Evolutionary conservation across 1,140 invertebrate genomes (phyloP), one percentile per base, ranked within the genome.

Genomic region (Drosophila punjabiensis): DNA sequence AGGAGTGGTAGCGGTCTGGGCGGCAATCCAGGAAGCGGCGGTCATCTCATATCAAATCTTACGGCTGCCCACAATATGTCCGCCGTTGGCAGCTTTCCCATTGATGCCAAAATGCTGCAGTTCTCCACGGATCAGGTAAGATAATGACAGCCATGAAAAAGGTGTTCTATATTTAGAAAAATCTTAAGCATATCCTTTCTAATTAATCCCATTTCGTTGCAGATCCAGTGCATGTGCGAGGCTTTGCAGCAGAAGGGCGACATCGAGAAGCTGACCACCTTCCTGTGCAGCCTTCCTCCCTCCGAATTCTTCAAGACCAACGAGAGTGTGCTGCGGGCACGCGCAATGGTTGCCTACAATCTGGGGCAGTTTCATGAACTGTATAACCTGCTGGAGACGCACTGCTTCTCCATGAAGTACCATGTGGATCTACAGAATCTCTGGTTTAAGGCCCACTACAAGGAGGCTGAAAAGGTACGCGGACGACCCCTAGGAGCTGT

Each of bases 361-460:
- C 95, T 96, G 52, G 96, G 96, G 2, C 96, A 96, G 33, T 97
- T 95, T 80, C 95, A 96, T 84, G 97, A 99, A 89, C 95, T 99
- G 1, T 99, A 99, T 94, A 95, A 95, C 50, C 97, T 99, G 67
- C 94, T 99, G 50, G 97, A 99, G 93, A 96, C 96, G n/a, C 97
- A 98, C 88, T 95, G 95, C 32, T 99, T 99, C 93, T 96, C 97
- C 43, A 94, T 95, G 1, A 95, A 96, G 52, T 96, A 98, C 92
- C 98, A 99, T 93, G 93, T 94, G 4, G 96, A 98, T 81, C 94
- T 99, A n/a, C 98, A 99, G 93, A 95, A 97, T 82, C 95, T 99
- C 79, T 99, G 98, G 98, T 98, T 97, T 93, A 96, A 97, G 80
- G 97, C 98, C 1, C 98, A 99, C 93, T 99, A 99, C 93, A 95